phyloP scores from a whole-genome alignment of 2,797 vertebrate genomes.

The Knipowitschia caucasica region DNA sequence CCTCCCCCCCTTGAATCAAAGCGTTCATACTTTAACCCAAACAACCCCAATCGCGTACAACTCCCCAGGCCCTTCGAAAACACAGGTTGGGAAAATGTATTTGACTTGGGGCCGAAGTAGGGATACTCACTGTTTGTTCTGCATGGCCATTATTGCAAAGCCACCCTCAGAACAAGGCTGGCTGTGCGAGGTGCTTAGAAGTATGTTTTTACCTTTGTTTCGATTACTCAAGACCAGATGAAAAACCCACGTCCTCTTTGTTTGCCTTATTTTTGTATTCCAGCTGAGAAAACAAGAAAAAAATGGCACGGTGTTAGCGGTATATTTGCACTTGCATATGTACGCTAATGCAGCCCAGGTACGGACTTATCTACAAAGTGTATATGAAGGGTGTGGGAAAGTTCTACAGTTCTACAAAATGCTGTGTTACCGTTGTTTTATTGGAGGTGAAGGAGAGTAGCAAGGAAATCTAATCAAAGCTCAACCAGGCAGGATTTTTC shows the following conservation, averaged over 20 bases:
- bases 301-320: slow-evolving; percentile 9
- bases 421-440: not conserved
- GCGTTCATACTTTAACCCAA: slow-evolving; percentile 45
- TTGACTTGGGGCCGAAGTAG: not conserved
- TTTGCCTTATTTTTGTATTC: slow-evolving; percentile 1
- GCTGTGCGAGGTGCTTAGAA: not conserved
- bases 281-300: slow-evolving; percentile 18
- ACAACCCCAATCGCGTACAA: slow-evolving; percentile 17
- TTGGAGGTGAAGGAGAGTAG: not conserved
- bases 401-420: not conserved
- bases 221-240: slow-evolving; percentile 4
- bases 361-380: slow-evolving; percentile 13
- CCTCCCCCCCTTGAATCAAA: slow-evolving; percentile 41
- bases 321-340: slow-evolving; percentile 4
- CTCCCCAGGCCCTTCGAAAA: slow-evolving; percentile 16
- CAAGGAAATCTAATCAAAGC: not conserved
- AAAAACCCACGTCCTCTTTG: not conserved
- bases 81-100: slow-evolving; percentile 5
- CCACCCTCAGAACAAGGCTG: not conserved
- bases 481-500: not conserved
- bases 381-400: slow-evolving; percentile 1
- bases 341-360: slow-evolving; percentile 23
- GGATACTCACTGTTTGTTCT: not conserved
- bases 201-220: not conserved
- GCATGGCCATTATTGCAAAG: not conserved